Evolutionary conservation across 2,888 invertebrate species (phyloP), one percentile per base, ranked within the genome.

Genomic region (Pecten maximus): DNA sequence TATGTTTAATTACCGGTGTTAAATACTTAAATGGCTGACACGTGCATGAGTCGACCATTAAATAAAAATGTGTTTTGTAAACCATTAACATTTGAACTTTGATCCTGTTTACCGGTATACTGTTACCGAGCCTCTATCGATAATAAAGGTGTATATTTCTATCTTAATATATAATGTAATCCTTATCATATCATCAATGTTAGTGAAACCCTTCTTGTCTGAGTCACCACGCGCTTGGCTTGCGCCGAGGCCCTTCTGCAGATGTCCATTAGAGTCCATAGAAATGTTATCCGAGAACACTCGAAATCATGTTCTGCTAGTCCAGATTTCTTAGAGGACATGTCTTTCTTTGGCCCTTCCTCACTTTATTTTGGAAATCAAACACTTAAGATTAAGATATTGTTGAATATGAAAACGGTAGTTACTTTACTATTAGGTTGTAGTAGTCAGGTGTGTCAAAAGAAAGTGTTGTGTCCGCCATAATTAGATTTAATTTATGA

Each of bases 161-260:
- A 74, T 74, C 74, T 74, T 74, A 74, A 28, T 28, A 10, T 19
- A 3, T 2, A 28, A 74, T 74, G 35, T 74, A 6, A 35, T 74
- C 74, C 35, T 35, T 6, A 35, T 74, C 35, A 74, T 74, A 28
- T 74, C 35, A 74, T 74, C 74, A 35, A 35, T 28, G 74, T 74
- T 74, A 74, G 35, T 35, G 74, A 74, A 74, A 74, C 74, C 74
- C 35, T 74, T 35, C 15, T 35, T 35, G 74, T 35, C 28, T 74
- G 74, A 74, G 74, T 74, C 74, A 74, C 74, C 74, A 74, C 74
- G 74, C 35, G 74, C 23, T 74, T 74, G 74, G 12, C 74, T 74
- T 74, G 35, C 74, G 74, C 74, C 74, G 23, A 35, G 35, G 35
- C 8, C 28, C 28, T 74, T 35, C 10, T 2, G 74, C 74, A 74